Conservation (phyloP, 2,888 invertebrate species). For the Epinotia ramella region DNA sequence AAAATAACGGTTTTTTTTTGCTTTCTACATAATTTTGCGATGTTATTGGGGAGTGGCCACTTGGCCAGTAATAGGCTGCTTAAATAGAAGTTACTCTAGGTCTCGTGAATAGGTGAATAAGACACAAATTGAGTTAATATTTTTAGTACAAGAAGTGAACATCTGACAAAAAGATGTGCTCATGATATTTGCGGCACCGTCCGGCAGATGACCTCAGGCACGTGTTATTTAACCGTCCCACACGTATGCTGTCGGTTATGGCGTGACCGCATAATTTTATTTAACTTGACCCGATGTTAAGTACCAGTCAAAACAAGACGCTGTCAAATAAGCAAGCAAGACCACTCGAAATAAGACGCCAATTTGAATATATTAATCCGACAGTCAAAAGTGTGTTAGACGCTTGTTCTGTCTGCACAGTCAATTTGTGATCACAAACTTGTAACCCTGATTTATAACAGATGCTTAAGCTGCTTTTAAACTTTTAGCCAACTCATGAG, state of each 20-base stretch:
- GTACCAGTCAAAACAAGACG: conserved; percentile 18
- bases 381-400: not conserved
- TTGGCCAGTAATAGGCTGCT: no score
- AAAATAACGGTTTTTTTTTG: no score
- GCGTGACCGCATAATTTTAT: conserved; percentile 24
- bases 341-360: not conserved
- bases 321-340: no score
- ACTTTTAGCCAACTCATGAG: not conserved
- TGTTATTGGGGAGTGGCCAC: not conserved
- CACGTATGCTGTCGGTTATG: conserved; percentile 30
- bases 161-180: not conserved
- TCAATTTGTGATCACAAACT: not conserved
- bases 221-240: conserved; percentile 35
- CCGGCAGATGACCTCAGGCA: conserved; percentile 21
- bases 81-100: not conserved
- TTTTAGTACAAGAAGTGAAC: not conserved
- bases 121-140: not conserved
- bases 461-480: not conserved
- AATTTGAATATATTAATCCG: not conserved
- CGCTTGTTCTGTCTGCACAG: not conserved
- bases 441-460: no score
- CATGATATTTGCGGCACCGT: not conserved
- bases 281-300: conserved; percentile 30
- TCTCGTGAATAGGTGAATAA: not conserved
- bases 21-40: not conserved